Conservation (phyloP, 2,888 invertebrate species). For the Orthosia cruda region DNA sequence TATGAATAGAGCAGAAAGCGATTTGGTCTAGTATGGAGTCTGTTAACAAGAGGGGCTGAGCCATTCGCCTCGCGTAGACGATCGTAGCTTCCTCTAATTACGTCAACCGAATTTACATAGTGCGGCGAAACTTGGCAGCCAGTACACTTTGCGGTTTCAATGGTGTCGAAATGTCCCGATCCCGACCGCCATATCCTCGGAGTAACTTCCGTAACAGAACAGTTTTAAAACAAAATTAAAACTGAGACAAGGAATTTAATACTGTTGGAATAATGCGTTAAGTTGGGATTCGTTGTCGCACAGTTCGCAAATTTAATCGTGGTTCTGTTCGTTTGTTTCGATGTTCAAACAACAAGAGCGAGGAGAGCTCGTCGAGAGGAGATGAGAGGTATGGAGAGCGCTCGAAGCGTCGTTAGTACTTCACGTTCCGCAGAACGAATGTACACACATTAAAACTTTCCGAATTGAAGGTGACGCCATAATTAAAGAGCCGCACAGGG, state of each 20-base stretch:
- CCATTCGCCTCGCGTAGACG: constrained; percentile 80
- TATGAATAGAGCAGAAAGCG: constrained; percentile 74
- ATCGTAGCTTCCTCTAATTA: constrained; percentile 84
- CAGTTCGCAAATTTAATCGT: constrained; percentile 78
- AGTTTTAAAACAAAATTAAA: constrained; percentile 68
- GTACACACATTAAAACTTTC: constrained; percentile 90
- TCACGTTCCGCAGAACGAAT: constrained; percentile 81
- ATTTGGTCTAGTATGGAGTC: constrained; percentile 75
- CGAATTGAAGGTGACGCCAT: constrained; percentile 86
- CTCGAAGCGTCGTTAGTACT: constrained; percentile 85
- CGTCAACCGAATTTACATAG: constrained; percentile 83
- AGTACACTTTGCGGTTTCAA: constrained; percentile 78
- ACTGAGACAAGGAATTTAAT: constrained; percentile 58
- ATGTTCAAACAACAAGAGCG: constrained; percentile 87
- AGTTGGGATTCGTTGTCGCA: constrained; percentile 72
- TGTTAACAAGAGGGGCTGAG: constrained; percentile 77
- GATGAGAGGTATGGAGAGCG: constrained; percentile 83
- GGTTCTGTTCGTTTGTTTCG: constrained; percentile 84
- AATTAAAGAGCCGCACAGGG: constrained; percentile 82
- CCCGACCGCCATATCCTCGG: constrained; percentile 67
- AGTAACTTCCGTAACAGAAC: constrained; percentile 61
- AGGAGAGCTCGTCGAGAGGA: constrained; percentile 82
- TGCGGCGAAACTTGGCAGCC: constrained; percentile 83
- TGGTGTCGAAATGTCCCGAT: constrained; percentile 75
- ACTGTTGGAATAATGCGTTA: constrained; percentile 64